Percentiles rank a stretch among this genome's conserved stretches.
These are phyloP conservation scores for Tachina lurida DNA, from an alignment of 2,888 invertebrate species.

Conservation along the genomic window DNA sequence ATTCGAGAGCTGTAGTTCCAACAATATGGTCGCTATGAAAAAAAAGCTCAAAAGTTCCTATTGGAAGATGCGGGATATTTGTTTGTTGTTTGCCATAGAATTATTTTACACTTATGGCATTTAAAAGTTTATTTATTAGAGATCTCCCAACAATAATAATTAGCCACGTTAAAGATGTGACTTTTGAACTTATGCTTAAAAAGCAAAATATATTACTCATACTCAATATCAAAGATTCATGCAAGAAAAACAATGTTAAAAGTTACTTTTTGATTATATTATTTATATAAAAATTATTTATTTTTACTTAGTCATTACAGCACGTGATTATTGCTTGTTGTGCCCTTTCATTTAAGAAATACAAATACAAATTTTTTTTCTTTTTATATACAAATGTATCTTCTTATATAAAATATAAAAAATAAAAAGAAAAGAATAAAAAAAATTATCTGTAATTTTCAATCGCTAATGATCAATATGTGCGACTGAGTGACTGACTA, in stretches of 20 bases:
- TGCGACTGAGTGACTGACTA: constrained; percentile 31
- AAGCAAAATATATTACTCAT: background rate
- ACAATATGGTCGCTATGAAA: too few relatives aligned
- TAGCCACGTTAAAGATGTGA: background rate
- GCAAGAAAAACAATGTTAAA: constrained; percentile 20
- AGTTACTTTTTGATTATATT: constrained; percentile 56
- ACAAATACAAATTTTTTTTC: background rate
- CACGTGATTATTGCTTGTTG: constrained; percentile 67
- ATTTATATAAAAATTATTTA: constrained; percentile 19
- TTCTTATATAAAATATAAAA: constrained; percentile 15
- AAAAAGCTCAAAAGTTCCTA: too few relatives aligned
- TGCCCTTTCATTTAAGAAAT: constrained; percentile 39
- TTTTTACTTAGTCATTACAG: constrained; percentile 54
- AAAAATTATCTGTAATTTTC: constrained; percentile 67
- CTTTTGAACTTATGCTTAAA: background rate
- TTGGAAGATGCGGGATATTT: too few relatives aligned
- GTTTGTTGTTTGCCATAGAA: too few relatives aligned
- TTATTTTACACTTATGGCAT: too few relatives aligned
- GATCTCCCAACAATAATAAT: background rate
- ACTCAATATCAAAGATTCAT: constrained; percentile 22
- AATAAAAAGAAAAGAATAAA: constrained; percentile 6
- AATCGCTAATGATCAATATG: constrained; percentile 66
- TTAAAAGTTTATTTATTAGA: too few relatives aligned
- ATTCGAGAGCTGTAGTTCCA: too few relatives aligned
- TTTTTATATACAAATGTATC: background rate